Evolutionary conservation across 2,797 vertebrate genomes (phyloP).

Genomic region (Rhinichthys osculus): DNA sequence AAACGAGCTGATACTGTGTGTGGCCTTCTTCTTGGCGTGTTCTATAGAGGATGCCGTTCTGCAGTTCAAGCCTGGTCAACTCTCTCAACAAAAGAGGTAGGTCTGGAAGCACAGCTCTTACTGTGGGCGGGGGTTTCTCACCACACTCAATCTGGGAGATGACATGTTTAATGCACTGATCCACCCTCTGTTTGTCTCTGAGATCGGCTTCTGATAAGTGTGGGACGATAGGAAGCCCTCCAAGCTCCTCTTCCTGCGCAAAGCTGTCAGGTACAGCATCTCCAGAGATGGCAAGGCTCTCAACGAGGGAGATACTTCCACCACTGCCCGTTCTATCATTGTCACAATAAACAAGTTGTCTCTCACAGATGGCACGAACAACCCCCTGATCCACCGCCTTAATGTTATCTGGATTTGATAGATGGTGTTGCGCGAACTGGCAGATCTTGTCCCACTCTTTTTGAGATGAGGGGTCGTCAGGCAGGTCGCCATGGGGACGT

Average conservation of each 20-base stretch:
- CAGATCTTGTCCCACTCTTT: not conserved
- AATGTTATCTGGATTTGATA: not conserved
- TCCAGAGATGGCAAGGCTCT: no score
- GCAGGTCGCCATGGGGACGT: not conserved
- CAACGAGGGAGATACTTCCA: no score
- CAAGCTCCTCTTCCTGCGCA: no score
- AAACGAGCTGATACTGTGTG: not conserved
- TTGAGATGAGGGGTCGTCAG: not conserved
- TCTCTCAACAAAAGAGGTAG: not conserved
- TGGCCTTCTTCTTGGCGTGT: not conserved
- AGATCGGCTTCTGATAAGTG: no score
- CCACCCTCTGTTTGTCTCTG: no score
- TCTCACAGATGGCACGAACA: no score
- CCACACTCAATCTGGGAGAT: not conserved
- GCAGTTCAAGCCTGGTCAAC: not conserved
- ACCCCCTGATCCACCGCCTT: no score
- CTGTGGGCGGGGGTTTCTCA: not conserved
- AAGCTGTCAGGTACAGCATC: no score
- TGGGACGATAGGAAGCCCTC: no score
- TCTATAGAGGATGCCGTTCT: not conserved
- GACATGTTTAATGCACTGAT: no score
- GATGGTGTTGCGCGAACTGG: not conserved
- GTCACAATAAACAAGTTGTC: no score
- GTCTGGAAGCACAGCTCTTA: not conserved
- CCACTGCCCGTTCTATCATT: no score